A percentile compares a stretch with the other conserved stretches of the same genome.
Evolutionary conservation across 2,888 invertebrate species (phyloP).

Genomic region (Steinernema carpocapsae): DNA sequence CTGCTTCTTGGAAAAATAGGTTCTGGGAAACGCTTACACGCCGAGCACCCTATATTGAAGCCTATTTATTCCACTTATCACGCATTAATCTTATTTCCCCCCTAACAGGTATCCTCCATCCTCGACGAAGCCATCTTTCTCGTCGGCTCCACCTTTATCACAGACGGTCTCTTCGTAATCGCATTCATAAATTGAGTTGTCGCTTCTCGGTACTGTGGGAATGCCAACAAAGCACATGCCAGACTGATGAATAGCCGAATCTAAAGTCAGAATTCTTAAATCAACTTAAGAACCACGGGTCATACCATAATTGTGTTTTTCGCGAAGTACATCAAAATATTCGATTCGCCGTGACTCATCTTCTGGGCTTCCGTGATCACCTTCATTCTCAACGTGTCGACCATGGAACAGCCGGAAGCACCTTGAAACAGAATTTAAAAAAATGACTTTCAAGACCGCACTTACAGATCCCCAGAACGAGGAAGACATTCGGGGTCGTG

Average conservation of each 20-base stretch:
- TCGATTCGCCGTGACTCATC: slow-evolving; percentile 10
- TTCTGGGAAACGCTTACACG: no score
- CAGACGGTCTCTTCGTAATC: neutral
- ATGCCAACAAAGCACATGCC: neutral
- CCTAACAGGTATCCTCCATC: neutral
- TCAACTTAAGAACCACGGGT: neutral
- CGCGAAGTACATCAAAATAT: slow-evolving; percentile 25
- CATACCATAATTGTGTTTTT: slow-evolving; percentile 32
- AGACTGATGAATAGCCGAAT: slow-evolving; percentile 2
- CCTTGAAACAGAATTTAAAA: neutral
- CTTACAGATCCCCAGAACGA: slow-evolving; percentile 1
- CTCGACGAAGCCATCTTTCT: neutral
- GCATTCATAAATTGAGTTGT: neutral
- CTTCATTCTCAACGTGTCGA: neutral
- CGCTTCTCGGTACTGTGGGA: slow-evolving; percentile 17
- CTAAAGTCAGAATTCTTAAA: neutral
- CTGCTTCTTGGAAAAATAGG: no score
- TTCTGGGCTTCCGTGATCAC: neutral
- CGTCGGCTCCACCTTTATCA: neutral
- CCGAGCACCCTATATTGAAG: no score
- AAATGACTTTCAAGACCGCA: neutral
- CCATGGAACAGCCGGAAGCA: slow-evolving; percentile 18
- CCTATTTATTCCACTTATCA: no score
- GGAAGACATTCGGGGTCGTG: slow-evolving; percentile 17
- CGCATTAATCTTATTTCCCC: no score